Base-by-base conservation (phyloP, 2,888 invertebrate genomes). In the Conus canariensis region DNA sequence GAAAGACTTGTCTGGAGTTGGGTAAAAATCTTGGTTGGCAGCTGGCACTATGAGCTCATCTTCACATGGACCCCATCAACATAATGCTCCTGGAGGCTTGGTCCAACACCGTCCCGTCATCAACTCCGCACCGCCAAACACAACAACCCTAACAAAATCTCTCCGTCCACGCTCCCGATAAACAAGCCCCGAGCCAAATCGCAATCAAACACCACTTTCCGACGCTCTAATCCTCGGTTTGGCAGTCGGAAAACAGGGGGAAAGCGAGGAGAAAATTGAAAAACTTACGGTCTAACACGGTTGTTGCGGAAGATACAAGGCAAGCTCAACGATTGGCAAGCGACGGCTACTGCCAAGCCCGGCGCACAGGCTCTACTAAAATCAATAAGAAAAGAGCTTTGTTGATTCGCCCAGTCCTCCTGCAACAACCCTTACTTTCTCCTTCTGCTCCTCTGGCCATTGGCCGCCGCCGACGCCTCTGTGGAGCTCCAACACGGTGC, bases 341-440 rank as follows among this genome's bases (percentile, higher is more conserved):
- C 89, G 85, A 25, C 70, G 58, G 89, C 85, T 85, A 89, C 59
- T 85, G 85, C 22, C 89, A 89, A 59, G 83, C 88, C 83, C 74
- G 67, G 85, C 89, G 85, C 87, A 70, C 85, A 89, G 85, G 89
- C 89, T 70, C 64, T 74, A 85, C 85, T 83, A 89, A 89, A 89
- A 89, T 89, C 89, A 89, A 85, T 89, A 89, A 85, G 89, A 85
- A 89, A 89, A 89, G 89, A 89, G 89, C 85, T 85, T 85, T 89
- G 89, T 89, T 89, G 89, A 89, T 89, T 89, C 89, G 89, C 89
- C 74, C 85, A 85, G 89, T 74, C 85, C 85, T 89, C 59, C 70
- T 89, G 56, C 89, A 74, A 85, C 85, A 74, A 89, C 89, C 85
- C 60, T 74, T 77, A 89, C 89, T 85, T 85, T 85, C 89, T 64